Conservation (phyloP, 2,888 invertebrate genomes). For the Dexiosoma caninum region DNA sequence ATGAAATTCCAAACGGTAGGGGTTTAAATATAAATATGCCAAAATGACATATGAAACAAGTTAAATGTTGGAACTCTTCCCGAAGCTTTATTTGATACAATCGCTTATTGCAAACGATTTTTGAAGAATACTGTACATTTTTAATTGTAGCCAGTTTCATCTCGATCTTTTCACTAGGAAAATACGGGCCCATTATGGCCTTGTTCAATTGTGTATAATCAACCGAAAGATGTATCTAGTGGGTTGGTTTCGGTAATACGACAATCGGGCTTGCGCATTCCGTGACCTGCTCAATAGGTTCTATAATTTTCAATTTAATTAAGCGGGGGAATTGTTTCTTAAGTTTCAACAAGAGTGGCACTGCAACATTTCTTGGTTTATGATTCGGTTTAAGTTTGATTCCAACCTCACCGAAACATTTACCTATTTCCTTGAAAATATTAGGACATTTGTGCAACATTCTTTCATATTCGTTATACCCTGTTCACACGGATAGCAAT, state of each 20-base stretch:
- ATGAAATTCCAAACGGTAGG: slow-evolving; percentile 16
- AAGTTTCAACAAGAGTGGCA: slow-evolving; percentile 12
- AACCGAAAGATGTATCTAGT: slow-evolving; percentile 6
- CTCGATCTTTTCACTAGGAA: slow-evolving; percentile 7
- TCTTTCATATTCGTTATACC: neutral
- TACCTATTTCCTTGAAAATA: slow-evolving; percentile 25
- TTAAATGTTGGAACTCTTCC: neutral
- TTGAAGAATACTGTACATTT: neutral
- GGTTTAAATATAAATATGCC: too few relatives aligned
- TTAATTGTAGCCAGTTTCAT: slow-evolving; percentile 16
- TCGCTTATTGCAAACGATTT: slow-evolving; percentile 22
- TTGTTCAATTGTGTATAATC: slow-evolving; percentile 20
- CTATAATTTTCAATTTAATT: neutral
- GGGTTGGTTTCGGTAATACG: neutral
- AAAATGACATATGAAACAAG: slow-evolving; percentile 17
- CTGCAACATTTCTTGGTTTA: slow-evolving; percentile 7
- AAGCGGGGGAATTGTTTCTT: slow-evolving; percentile 8
- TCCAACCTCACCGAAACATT: slow-evolving; percentile 34
- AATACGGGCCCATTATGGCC: slow-evolving; percentile 27
- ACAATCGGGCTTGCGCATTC: slow-evolving; percentile 39
- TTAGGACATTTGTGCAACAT: slow-evolving; percentile 21
- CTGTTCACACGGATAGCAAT: too few relatives aligned
- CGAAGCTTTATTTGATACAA: slow-evolving; percentile 22
- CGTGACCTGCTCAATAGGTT: slow-evolving; percentile 19
- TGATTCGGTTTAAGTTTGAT: slow-evolving; percentile 35